phyloP scores from a whole-genome alignment of 1,140 invertebrate species.

The Drosophila ficusphila region DNA sequence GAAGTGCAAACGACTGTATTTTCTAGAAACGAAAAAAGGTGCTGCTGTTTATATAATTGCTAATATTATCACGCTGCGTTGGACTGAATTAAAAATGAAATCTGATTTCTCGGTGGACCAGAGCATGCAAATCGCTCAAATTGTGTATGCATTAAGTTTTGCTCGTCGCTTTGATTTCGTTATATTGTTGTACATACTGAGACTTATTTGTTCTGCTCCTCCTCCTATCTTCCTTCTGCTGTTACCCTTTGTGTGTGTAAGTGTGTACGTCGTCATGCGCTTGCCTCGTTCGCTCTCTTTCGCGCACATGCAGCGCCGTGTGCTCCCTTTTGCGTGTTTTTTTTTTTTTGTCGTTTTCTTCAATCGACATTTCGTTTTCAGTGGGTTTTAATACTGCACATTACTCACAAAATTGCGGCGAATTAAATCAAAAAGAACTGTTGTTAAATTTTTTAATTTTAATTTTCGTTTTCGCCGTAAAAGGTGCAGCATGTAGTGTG shows the following conservation, averaged over 20 bases:
- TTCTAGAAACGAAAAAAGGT: conserved; percentile 58
- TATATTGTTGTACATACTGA: conserved; percentile 53
- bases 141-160: conserved; percentile 61
- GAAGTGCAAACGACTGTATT: conserved; percentile 40
- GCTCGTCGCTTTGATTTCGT: conserved; percentile 51
- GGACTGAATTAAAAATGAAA: conserved; percentile 5
- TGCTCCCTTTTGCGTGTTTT: conserved; percentile 18
- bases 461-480: conserved; percentile 4
- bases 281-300: conserved; percentile 74
- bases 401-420: neutral
- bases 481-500: conserved; percentile 41
- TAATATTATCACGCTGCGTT: conserved; percentile 30
- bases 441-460: neutral
- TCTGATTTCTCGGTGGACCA: conserved; percentile 10
- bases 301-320: conserved; percentile 46
- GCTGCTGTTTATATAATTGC: conserved; percentile 62
- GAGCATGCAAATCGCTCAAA: conserved; percentile 40
- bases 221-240: conserved; percentile 29
- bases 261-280: conserved; percentile 69
- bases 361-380: conserved; percentile 20
- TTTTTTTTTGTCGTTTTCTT: conserved; percentile 5
- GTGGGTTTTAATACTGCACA: conserved; percentile 2
- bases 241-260: conserved; percentile 18
- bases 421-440: neutral
- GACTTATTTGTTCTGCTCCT: conserved; percentile 35